Conservation (phyloP, 64 coral and sea anemone species). For the Dendronephthya gigantea region DNA sequence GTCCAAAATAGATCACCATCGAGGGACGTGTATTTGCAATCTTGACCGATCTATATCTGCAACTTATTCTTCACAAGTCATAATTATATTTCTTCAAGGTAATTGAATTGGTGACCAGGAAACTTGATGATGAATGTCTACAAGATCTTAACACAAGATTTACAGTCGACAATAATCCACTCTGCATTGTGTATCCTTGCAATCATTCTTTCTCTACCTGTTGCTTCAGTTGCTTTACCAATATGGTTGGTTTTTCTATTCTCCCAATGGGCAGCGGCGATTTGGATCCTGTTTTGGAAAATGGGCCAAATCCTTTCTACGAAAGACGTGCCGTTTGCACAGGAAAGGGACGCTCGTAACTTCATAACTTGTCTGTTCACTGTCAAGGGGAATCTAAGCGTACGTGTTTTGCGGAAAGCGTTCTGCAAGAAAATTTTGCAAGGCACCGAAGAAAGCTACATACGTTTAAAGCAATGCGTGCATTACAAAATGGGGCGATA, state of each 20-base stretch:
- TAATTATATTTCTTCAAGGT: too few relatives aligned
- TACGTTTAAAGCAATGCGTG: neutral
- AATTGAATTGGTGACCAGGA: neutral
- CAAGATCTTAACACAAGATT: neutral
- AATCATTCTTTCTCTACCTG: neutral
- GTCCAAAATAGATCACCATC: too few relatives aligned
- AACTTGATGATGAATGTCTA: neutral
- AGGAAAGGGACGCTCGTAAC: neutral
- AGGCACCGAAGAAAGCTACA: neutral
- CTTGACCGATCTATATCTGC: too few relatives aligned
- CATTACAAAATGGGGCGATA: neutral
- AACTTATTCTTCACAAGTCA: too few relatives aligned
- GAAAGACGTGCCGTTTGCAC: neutral
- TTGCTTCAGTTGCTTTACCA: neutral
- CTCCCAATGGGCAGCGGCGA: neutral
- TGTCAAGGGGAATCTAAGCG: neutral
- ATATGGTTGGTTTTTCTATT: neutral
- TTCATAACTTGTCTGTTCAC: neutral
- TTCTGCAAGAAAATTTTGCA: slow-evolving; percentile 4
- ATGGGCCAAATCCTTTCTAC: neutral
- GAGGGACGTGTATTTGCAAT: too few relatives aligned
- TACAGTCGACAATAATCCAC: neutral
- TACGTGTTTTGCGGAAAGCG: neutral
- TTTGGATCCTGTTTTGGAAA: slow-evolving; percentile 13
- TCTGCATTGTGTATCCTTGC: neutral